Base-by-base conservation (phyloP, 30 jellyfish, hydroid and myxozoan species). In the Aurelia aurita region DNA sequence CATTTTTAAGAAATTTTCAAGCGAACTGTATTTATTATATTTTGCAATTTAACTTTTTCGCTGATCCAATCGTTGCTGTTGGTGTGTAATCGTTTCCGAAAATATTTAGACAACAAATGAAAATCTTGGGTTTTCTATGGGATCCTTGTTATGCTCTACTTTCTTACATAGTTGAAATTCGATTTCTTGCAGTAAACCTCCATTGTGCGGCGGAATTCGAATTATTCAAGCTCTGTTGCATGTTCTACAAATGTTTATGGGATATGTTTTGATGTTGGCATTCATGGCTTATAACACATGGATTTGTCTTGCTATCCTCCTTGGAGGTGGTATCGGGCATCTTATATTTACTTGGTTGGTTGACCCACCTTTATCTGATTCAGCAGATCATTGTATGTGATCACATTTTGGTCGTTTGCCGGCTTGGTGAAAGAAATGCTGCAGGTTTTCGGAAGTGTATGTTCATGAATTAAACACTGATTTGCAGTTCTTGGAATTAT, bases 251-350 rank as follows among this genome's bases (percentile, higher is more conserved):
- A 87, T 95, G 80, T 86, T 88, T 71, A 66, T 90, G 72, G 99
- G 99, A 2, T 95, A 95, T 72, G 25, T 95, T 19, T 86, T 95
- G 39, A 95, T 95, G 99, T 61, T 95, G 77, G 99, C 99, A 58
- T 84, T 95, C 57, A 95, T 95, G 99, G 95, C 98, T 16, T 95
- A 85, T 74, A 95, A 95, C 63, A 95, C 86, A 10, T 95, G 99
- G 99, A 65, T 95, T 16, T 89, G 97, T 64, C 66, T 95, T 46
- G 96, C 96, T 34, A 77, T 95, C 49, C 90, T 95, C 35, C 63
- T 95, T 22, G 99, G 99, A 27, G 95, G 96, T 43, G 99, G 99
- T 0, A 29, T 79, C 15, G 99, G 99, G 46, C 94, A 95, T 73
- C 79, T 95, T 70, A 53, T 87, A 14, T 95, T 95, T 58, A 96